A percentile compares a stretch with the other conserved stretches of the same genome.
Conservation (phyloP, 1,140 invertebrate genomes). For the Atta texana region DNA sequence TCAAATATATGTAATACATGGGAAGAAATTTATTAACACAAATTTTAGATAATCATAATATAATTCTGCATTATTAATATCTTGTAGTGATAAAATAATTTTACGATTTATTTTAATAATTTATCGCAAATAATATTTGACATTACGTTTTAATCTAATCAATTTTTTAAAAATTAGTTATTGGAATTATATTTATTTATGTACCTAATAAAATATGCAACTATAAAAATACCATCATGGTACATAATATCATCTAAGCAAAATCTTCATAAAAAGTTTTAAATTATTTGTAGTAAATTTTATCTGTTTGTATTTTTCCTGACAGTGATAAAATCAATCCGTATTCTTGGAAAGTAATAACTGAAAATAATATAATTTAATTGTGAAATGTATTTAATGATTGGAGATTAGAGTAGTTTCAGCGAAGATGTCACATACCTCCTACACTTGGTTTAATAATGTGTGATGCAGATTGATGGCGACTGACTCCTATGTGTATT, state of each 20-base stretch:
- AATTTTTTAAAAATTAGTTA: neutral
- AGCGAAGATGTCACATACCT: conserved; percentile 20
- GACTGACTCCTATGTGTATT: conserved; percentile 29
- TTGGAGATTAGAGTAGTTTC: conserved; percentile 32
- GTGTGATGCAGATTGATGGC: conserved; percentile 42
- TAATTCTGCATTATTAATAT: neutral
- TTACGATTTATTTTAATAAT: neutral
- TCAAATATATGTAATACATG: neutral
- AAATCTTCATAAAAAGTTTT: neutral
- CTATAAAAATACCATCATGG: neutral
- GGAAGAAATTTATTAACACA: neutral
- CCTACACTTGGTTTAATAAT: conserved; percentile 51
- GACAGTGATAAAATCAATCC: neutral
- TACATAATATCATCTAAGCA: neutral
- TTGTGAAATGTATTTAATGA: neutral
- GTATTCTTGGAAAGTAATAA: conserved; percentile 9
- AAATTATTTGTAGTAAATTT: neutral
- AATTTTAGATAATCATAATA: neutral
- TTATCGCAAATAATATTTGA: neutral
- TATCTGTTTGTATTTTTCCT: neutral
- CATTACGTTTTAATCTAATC: neutral
- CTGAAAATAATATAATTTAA: neutral
- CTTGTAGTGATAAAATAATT: neutral
- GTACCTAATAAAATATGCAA: neutral
- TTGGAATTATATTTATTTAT: neutral